Evolutionary conservation across 92 coral and sea anemone genomes (phyloP), one percentile per base, ranked within the genome.

Genomic region (Meandrina meandrites): DNA sequence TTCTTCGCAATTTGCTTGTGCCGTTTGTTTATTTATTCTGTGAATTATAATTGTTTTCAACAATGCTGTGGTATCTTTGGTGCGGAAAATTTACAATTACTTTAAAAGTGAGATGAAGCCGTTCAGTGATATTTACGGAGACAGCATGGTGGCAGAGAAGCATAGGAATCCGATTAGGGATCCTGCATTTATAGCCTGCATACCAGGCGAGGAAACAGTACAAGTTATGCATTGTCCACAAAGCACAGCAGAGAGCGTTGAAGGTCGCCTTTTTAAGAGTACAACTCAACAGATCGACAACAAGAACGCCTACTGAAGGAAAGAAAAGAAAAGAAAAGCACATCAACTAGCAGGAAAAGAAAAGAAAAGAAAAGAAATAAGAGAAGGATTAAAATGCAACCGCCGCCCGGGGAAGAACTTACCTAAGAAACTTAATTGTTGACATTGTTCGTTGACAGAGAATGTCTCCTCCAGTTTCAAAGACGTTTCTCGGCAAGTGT

Each of bases 141-240:
- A 64, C 15, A 6, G 27, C 27, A 12, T 17, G n/a, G 12, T n/a
- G 22, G 15, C 40, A 75, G n/a, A 42, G 40, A 45, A 74, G 84
- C 57, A 81, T 28, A 16, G 28, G 68, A n/a, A 17, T 21, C n/a
- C 40, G 84, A 35, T 66, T 28, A 16, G 28, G 68, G 36, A 17
- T 21, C n/a, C 40, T 14, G 2, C 45, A 56, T 81, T 81, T 66
- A 50, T 22, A 40, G 75, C 28, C 22, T 81, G 37, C 58, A 66
- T 66, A n/a, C 42, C 66, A 37, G 84, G 84, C 14, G 60, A 81
- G 16, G 76, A 64, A 18, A 56, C 60, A 53, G 58, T 53, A 53
- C 58, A 56, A 56, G 60, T 6, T 56, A 21, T 21, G 21, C 4
- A 56, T 4, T 56, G 22, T 21, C 5, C 18, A 17, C 58, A 5